phyloP scores from a whole-genome alignment of 2,888 invertebrate genomes.

The Xestia rhomboidea region DNA sequence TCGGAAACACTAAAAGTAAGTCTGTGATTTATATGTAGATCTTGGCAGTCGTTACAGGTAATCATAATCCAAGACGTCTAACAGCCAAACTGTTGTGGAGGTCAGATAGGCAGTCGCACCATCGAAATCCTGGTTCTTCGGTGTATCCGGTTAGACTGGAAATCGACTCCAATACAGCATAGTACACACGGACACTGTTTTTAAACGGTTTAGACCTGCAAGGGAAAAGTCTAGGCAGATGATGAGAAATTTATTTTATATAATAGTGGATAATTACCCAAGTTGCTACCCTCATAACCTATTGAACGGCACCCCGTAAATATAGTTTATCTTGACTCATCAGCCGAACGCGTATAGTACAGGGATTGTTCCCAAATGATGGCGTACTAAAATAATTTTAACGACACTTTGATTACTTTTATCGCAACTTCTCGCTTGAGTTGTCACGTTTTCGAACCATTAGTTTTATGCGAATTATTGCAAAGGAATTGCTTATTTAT shows the following conservation, averaged over 20 bases:
- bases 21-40: background rate
- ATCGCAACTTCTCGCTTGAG: conserved; percentile 89
- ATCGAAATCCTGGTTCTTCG: background rate
- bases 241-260: too few relatives aligned
- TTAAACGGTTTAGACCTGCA: too few relatives aligned
- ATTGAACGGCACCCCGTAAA: conserved; percentile 55
- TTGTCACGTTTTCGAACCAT: conserved; percentile 89
- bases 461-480: conserved; percentile 89
- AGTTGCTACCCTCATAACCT: conserved; percentile 31
- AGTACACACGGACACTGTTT: too few relatives aligned
- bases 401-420: conserved; percentile 90
- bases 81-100: background rate
- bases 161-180: background rate
- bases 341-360: conserved; percentile 40
- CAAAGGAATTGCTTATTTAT: conserved; percentile 87
- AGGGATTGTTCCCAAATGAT: conserved; percentile 78
- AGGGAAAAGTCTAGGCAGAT: too few relatives aligned
- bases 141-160: background rate
- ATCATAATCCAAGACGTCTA: background rate
- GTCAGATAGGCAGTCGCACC: background rate
- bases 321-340: conserved; percentile 58
- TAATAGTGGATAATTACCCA: conserved; percentile 12
- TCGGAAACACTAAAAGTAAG: background rate
- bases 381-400: conserved; percentile 87
- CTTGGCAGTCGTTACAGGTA: background rate